phyloP scores from a whole-genome alignment of 2,888 invertebrate genomes.

The Polydrusus tereticollis region DNA sequence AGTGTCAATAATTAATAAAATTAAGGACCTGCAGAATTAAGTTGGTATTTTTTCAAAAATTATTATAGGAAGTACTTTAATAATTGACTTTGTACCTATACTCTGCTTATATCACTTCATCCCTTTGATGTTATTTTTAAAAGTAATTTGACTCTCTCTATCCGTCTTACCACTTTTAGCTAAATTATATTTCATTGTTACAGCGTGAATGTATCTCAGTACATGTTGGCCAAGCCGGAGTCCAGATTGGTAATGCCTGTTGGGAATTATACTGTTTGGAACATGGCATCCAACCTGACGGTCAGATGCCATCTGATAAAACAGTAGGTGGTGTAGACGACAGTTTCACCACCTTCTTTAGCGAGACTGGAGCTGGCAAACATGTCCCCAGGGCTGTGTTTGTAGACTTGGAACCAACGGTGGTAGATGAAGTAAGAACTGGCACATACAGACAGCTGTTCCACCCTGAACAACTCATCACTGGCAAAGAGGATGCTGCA shows the following conservation, averaged over 20 bases:
- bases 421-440: conserved; percentile 93
- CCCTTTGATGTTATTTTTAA: no score
- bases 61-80: no score
- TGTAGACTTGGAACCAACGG: conserved; percentile 96
- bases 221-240: conserved; percentile 86
- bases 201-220: conserved; percentile 85
- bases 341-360: conserved; percentile 95
- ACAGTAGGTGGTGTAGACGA: conserved; percentile 91
- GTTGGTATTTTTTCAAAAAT: no score
- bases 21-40: no score
- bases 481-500: conserved; percentile 95
- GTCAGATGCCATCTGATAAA: conserved; percentile 82
- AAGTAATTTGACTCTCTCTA: no score
- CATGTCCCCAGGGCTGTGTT: conserved; percentile 96
- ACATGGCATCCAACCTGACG: conserved; percentile 93
- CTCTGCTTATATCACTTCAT: no score
- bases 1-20: no score
- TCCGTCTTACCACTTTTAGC: background rate
- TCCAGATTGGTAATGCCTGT: conserved; percentile 92
- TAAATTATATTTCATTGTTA: conserved; percentile 55
- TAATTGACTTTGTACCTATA: no score
- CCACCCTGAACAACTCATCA: conserved; percentile 81
- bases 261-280: conserved; percentile 91
- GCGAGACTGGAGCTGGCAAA: conserved; percentile 95
- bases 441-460: conserved; percentile 96